phyloP scores from a whole-genome alignment of 1,140 invertebrate genomes.

The Drosophila cardini region DNA sequence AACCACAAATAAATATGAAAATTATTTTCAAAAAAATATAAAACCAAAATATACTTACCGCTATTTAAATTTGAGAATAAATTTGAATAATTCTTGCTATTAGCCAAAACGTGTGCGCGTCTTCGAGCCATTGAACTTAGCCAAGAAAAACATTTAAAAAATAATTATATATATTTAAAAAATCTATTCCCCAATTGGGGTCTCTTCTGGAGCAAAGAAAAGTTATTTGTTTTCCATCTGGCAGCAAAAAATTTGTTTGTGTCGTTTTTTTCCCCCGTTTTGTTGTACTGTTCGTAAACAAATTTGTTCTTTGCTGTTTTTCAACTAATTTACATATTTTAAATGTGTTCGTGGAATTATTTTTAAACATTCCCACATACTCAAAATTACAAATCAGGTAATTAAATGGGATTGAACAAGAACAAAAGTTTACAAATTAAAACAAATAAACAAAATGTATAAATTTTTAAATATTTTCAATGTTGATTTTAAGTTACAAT shows the following conservation, averaged over 20 bases:
- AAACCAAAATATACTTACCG: not conserved
- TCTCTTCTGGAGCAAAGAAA: constrained; percentile 3
- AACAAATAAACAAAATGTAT: not conserved
- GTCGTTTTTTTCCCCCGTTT: constrained; percentile 20
- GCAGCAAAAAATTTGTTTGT: constrained; percentile 21
- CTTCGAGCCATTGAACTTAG: constrained; percentile 44
- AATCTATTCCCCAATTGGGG: constrained; percentile 4
- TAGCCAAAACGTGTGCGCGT: constrained; percentile 28
- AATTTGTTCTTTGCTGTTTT: constrained; percentile 29
- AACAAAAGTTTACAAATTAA: constrained; percentile 3
- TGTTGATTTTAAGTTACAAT: not conserved
- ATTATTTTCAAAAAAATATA: not conserved
- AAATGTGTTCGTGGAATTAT: not conserved
- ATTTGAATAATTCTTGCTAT: constrained; percentile 8
- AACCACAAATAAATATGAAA: not conserved
- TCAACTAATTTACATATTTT: not conserved
- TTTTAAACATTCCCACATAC: not conserved
- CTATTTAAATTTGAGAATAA: constrained; percentile 8
- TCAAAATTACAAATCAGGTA: constrained; percentile 32
- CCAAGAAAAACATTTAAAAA: constrained; percentile 23
- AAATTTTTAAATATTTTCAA: not conserved
- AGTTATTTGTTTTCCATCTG: constrained; percentile 15
- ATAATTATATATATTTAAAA: constrained; percentile 5
- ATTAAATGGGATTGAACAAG: constrained; percentile 10
- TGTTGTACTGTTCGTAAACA: constrained; percentile 46